Base-by-base conservation (phyloP, 2,797 vertebrate genomes). In the Lutjanus campechanus region DNA sequence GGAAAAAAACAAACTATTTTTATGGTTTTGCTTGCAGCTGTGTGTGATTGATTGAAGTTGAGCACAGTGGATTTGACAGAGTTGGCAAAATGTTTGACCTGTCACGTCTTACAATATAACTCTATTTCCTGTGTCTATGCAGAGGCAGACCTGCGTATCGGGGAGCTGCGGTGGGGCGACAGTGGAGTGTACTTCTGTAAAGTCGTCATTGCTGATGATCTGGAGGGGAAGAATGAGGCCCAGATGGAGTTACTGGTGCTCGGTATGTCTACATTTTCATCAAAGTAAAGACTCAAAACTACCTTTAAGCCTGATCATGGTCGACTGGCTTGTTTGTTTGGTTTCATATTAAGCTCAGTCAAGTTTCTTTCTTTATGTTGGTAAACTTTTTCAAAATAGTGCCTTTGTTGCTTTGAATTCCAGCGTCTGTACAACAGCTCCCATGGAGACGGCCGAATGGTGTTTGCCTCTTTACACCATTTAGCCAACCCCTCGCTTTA, bases 141-240 rank as follows among this genome's bases (percentile, higher is more conserved):
- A 99, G 98, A 97, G 93, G 98, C 97, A 9, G 98, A 99, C 84
- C 95, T 99, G 84, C 96, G 97, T 58, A 98, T 99, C 43, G 96
- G 98, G 69, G 96, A 97, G 89, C 82, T 99, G 89, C 95, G 97
- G 94, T 99, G 98, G 98, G 98, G 98, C 9, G 98, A 99, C 95
- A 99, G 98, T 1, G 98, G 98, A 0, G 96, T 99, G 17, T 99
- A 99, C 86, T 97, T 96, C 93, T 99, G 98, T 69, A 96, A 98
- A 73, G 95, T 99, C 55, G 94, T 97, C 80, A 97, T 97, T 40
- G 91, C 97, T 0, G 96, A 99, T 50, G 98, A 99, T 67, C 91
- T 99, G 87, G 97, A 98, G 84, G 98, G 98, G 76, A 96, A 96
- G 85, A 98, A 97, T 20, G 98, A 99, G 89, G 98, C 93, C 79